Evolutionary conservation across 2,888 invertebrate species (phyloP), one percentile per base, ranked within the genome.

Genomic region (Hipparchia semele): DNA sequence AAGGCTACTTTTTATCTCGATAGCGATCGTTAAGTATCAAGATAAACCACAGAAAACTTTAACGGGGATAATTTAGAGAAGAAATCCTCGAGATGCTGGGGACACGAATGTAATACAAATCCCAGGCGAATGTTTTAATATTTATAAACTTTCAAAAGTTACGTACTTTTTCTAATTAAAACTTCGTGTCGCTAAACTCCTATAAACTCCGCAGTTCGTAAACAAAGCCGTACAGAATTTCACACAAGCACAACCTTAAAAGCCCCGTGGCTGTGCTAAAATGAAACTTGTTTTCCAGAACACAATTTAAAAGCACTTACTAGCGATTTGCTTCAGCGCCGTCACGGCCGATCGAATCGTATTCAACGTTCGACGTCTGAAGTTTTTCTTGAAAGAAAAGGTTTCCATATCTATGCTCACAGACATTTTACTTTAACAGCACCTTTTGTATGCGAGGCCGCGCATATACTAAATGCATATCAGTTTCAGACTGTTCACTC

Each of bases 401-500:
- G 87, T 89, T 77, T 92, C 89, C 91, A 94, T 90, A 76, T 92
- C 93, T 73, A 92, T 89, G 75, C 89, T 89, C 81, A 90, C 90
- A 54, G 91, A 92, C 91, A 91, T 74, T 80, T 81, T 83, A 78
- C 78, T 78, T 79, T 79, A 62, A 74, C 79, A 81, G 79, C 71
- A 89, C 90, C 89, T 90, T 86, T 90, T 90, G 90, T 90, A 86
- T 83, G 85, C 83, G 83, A 82, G 83, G 88, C 87, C 82, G 84
- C 83, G 86, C 88, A 87, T 87, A 88, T 81, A 92, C 93, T 93
- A 86, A 88, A 90, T 90, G 90, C 90, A 92, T 88, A 88, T 90
- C 90, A 87, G 87, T 86, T 86, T 83, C 85, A 85, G 87, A 82
- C 82, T 82, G 86, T 84, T 78, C 80, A 82, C 81, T 84, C 84